Conservation (phyloP, 2,797 vertebrate genomes). For the Cirrhinus molitorella region DNA sequence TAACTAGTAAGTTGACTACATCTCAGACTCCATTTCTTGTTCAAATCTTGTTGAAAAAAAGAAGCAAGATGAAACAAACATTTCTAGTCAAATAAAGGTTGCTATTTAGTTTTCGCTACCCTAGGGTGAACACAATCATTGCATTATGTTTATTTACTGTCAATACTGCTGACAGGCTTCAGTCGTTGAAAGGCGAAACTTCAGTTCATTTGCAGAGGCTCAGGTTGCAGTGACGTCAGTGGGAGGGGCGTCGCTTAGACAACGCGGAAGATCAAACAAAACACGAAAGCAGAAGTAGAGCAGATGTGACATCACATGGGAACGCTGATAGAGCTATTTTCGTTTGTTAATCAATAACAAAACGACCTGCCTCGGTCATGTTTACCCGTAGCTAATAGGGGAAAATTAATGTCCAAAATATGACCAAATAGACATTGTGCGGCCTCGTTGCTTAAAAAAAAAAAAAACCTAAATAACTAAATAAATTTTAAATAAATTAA, state of each 20-base stretch:
- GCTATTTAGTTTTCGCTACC: background rate
- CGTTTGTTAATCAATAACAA: slow-evolving; percentile 42
- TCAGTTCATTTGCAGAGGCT: slow-evolving; percentile 2
- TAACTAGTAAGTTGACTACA: background rate
- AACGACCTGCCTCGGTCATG: background rate
- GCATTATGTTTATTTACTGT: background rate
- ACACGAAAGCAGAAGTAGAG: slow-evolving; percentile 61
- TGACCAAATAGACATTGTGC: background rate
- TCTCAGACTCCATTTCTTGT: background rate
- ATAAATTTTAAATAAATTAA: background rate
- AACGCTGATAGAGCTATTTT: slow-evolving; percentile 54
- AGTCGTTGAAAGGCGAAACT: slow-evolving; percentile 14
- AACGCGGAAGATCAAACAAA: slow-evolving; percentile 77
- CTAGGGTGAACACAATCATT: background rate
- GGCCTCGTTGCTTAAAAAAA: background rate
- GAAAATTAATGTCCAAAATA: no score
- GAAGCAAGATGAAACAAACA: background rate
- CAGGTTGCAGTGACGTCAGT: slow-evolving; percentile 36
- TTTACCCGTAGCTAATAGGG: background rate
- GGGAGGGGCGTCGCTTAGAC: slow-evolving; percentile 65
- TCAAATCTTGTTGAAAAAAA: background rate
- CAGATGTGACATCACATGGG: slow-evolving; percentile 31
- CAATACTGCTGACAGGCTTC: background rate
- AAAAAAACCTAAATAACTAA: background rate
- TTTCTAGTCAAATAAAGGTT: background rate